These are phyloP conservation scores for Drosophila punjabiensis DNA, from an alignment of 1,140 invertebrate genomes.

Conservation along the genomic window DNA sequence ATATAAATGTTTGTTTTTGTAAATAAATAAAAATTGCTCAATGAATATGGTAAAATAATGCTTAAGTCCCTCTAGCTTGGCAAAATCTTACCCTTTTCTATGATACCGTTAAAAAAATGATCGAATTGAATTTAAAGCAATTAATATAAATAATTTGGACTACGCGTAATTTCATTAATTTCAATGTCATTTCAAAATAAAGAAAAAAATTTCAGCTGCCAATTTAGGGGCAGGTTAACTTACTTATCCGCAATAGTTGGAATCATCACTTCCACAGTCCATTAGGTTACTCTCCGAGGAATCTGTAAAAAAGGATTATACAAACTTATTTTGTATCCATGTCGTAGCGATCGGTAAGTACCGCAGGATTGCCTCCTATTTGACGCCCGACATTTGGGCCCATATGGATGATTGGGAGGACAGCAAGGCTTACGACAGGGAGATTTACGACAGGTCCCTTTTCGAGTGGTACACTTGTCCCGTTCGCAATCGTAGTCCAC, in stretches of 20 bases:
- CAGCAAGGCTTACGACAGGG: not conserved
- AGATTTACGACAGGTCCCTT: not conserved
- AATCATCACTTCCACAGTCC: not conserved
- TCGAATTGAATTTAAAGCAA: too few species aligned
- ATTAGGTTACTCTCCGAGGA: not conserved
- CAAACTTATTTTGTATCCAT: not conserved
- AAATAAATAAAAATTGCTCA: too few species aligned
- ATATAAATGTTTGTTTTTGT: too few species aligned
- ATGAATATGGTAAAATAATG: too few species aligned
- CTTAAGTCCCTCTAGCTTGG: too few species aligned
- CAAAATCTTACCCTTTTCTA: too few species aligned
- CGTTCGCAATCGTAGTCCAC: constrained; percentile 57
- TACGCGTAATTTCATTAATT: too few species aligned
- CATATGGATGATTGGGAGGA: not conserved
- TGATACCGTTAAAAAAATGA: too few species aligned
- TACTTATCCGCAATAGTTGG: not conserved
- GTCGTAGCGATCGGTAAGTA: not conserved
- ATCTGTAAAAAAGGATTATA: not conserved
- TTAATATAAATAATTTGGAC: too few species aligned
- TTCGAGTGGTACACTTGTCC: not conserved
- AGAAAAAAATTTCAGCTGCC: not conserved
- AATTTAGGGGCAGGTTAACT: not conserved
- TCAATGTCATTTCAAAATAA: too few species aligned
- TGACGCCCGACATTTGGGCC: not conserved
- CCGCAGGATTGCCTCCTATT: not conserved